These are phyloP conservation scores for Larimichthys crocea DNA, from an alignment of 2,113 vertebrate species.

Conservation along the genomic window DNA sequence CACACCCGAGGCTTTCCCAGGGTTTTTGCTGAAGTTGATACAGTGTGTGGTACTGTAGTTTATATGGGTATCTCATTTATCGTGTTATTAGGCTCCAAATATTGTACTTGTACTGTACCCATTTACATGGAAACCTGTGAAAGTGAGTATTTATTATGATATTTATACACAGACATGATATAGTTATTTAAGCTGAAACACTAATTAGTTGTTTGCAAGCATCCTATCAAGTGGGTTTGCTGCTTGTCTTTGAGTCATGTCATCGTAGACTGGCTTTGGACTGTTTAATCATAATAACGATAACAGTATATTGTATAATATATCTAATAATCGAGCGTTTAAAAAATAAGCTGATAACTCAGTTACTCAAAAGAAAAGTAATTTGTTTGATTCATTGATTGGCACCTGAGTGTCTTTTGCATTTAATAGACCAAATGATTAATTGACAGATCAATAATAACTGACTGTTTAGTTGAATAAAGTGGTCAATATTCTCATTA, in stretches of 20 bases:
- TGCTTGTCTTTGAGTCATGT: no score
- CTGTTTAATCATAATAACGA: no score
- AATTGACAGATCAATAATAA: background rate
- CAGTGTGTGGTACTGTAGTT: constrained; percentile 14
- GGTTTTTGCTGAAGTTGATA: constrained; percentile 32
- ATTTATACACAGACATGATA: background rate
- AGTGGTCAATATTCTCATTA: no score
- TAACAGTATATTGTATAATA: no score
- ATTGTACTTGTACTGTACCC: background rate
- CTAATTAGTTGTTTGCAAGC: background rate
- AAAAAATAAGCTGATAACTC: background rate
- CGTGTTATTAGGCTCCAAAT: background rate
- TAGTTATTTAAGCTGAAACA: background rate
- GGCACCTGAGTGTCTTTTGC: background rate
- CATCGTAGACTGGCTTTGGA: no score
- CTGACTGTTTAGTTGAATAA: background rate
- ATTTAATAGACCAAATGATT: background rate
- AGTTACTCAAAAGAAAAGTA: background rate
- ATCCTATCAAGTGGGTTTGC: no score
- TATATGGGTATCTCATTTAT: background rate
- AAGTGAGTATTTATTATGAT: background rate
- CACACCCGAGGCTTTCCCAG: constrained; percentile 60
- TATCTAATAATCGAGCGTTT: no score
- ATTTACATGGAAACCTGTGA: background rate
- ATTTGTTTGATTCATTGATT: background rate